Conservation (phyloP, 2,113 vertebrate genomes). For the Carassius gibelio region DNA sequence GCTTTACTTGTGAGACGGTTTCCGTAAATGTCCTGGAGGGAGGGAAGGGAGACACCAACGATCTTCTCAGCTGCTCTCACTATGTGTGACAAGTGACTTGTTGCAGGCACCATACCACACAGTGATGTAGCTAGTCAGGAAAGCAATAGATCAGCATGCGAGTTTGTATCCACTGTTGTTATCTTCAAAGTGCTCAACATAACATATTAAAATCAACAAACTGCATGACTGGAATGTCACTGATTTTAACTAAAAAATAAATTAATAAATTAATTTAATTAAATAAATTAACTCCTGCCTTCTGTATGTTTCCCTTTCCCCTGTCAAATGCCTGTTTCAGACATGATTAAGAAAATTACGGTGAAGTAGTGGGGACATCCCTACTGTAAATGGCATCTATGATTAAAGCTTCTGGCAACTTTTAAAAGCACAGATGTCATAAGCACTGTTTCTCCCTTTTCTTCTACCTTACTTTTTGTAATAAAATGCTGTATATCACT, state of each 20-base stretch:
- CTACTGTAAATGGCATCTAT: background rate
- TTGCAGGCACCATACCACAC: too few species aligned
- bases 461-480: too few species aligned
- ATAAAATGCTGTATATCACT: too few species aligned
- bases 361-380: background rate
- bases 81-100: too few species aligned
- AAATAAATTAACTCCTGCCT: too few species aligned
- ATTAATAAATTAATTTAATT: background rate
- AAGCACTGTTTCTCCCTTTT: too few species aligned
- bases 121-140: background rate
- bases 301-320: background rate
- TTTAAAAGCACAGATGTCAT: background rate
- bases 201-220: background rate
- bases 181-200: background rate
- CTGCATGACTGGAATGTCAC: background rate
- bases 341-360: background rate
- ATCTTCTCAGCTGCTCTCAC: too few species aligned
- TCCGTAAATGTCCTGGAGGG: too few species aligned
- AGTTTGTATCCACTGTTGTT: background rate
- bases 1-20: too few species aligned
- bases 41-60: too few species aligned
- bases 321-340: background rate
- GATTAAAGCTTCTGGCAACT: background rate
- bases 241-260: background rate
- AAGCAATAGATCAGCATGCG: background rate